phyloP scores from a whole-genome alignment of 1,140 invertebrate genomes.

The Saccostrea echinata region DNA sequence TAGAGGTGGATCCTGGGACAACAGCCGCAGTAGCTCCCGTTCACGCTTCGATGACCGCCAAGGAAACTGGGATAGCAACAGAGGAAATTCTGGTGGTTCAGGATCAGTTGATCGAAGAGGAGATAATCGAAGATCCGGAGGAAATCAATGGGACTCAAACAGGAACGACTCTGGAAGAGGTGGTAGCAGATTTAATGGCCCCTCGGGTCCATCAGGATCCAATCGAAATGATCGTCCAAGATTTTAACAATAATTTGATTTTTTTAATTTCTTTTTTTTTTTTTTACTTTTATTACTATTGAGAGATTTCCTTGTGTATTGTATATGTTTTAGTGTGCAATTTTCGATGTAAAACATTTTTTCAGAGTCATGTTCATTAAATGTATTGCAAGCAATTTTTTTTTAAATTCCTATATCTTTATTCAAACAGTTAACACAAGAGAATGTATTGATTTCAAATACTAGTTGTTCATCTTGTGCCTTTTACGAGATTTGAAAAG shows the following conservation, averaged over 20 bases:
- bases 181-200: not conserved
- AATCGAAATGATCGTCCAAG: not conserved
- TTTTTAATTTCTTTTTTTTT: not conserved
- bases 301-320: not conserved
- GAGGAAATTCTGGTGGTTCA: constrained; percentile 4
- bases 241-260: constrained; percentile 15
- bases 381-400: not conserved
- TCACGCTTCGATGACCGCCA: not conserved
- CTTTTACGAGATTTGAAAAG: too few relatives aligned
- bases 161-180: not conserved
- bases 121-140: not conserved
- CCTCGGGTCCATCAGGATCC: not conserved
- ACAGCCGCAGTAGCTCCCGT: not conserved
- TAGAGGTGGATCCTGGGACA: not conserved
- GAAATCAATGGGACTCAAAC: not conserved
- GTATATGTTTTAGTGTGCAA: constrained; percentile 9
- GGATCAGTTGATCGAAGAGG: not conserved
- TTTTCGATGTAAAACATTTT: not conserved
- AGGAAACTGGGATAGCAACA: constrained; percentile 23
- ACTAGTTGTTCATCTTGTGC: too few relatives aligned
- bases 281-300: not conserved
- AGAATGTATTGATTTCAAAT: too few relatives aligned
- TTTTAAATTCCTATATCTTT: too few relatives aligned
- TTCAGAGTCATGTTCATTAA: constrained; percentile 32
- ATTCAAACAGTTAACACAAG: too few relatives aligned